Conservation (phyloP, 2,888 invertebrate genomes). For the Leptogaster cylindrica region DNA sequence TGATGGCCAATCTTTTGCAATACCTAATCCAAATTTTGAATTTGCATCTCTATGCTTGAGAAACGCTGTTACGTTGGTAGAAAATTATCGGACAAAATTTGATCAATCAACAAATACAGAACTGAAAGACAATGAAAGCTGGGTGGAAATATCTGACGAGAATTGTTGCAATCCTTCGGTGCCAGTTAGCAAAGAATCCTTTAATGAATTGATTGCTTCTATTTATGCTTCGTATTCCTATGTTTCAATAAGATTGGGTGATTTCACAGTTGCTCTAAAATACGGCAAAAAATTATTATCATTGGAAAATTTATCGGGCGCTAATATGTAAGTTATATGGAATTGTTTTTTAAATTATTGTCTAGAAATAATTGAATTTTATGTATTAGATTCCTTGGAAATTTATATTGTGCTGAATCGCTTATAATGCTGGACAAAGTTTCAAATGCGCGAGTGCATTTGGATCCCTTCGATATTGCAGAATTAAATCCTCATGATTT, state of each 20-base stretch:
- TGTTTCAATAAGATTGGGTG: conserved; percentile 82
- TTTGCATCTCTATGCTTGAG: conserved; percentile 88
- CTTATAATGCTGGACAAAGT: conserved; percentile 81
- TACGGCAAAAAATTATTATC: conserved; percentile 77
- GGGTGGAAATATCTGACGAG: conserved; percentile 63
- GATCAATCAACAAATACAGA: not conserved
- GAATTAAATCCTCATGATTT: conserved; percentile 64
- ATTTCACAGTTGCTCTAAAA: conserved; percentile 79
- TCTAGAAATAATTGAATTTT: conserved; percentile 7
- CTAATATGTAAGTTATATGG: conserved; percentile 66
- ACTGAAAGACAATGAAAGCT: conserved; percentile 45
- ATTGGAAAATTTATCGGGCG: conserved; percentile 74
- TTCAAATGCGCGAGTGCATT: conserved; percentile 80
- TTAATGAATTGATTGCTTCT: conserved; percentile 68
- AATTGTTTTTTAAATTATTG: not conserved
- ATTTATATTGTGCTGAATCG: conserved; percentile 90
- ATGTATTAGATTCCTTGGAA: conserved; percentile 73
- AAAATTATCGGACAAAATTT: conserved; percentile 47
- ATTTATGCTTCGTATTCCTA: conserved; percentile 83
- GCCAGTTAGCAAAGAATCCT: conserved; percentile 68
- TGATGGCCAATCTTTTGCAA: conserved; percentile 78
- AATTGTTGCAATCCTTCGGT: conserved; percentile 66
- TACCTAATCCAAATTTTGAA: conserved; percentile 86
- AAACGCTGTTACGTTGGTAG: conserved; percentile 77
- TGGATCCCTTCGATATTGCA: conserved; percentile 77